Percentiles rank a stretch among this genome's conserved stretches.
Conservation (phyloP, 2,888 invertebrate species). For the Mantis religiosa region DNA sequence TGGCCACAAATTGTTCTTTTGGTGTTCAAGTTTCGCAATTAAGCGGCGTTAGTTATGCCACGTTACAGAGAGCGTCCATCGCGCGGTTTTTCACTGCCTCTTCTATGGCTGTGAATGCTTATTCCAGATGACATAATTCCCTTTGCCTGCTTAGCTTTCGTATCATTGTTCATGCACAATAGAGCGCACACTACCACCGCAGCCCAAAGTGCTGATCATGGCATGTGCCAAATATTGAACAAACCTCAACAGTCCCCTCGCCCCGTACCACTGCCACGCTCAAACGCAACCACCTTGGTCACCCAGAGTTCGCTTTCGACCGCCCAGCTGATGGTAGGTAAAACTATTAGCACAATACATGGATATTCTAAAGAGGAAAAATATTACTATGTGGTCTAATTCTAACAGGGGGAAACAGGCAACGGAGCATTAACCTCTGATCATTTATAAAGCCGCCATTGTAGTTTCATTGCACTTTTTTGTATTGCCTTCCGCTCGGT, state of each 20-base stretch:
- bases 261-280: neutral
- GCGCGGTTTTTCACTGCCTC: neutral
- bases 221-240: constrained; percentile 7
- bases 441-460: neutral
- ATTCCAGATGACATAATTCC: neutral
- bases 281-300: neutral
- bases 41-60: neutral
- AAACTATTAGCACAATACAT: neutral
- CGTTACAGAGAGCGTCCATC: neutral
- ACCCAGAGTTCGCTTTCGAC: neutral
- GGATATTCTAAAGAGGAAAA: neutral
- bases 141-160: neutral
- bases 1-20: neutral
- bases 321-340: neutral
- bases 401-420: neutral
- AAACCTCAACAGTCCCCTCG: neutral
- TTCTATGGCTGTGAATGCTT: neutral
- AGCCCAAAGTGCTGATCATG: constrained; percentile 4
- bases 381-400: neutral
- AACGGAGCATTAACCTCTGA: neutral
- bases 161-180: constrained; percentile 8
- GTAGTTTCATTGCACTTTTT: neutral
- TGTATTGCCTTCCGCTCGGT: neutral
- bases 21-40: neutral
- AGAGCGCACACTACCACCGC: neutral